Conservation (phyloP, 2,888 invertebrate species). For the Ormyrus nitidulus region DNA sequence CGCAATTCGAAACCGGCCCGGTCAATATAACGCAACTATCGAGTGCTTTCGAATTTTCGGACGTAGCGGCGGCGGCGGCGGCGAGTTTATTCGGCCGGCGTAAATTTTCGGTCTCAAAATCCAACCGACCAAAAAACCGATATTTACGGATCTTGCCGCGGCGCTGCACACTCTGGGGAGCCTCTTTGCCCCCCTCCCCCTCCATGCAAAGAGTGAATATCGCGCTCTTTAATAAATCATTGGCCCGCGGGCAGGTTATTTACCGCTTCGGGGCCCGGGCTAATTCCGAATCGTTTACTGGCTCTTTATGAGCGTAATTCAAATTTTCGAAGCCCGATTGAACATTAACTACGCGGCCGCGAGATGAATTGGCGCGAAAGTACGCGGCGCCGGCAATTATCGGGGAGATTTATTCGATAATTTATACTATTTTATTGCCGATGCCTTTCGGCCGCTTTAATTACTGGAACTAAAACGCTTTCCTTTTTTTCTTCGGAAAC, state of each 20-base stretch:
- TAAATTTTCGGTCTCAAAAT: slow-evolving; percentile 15
- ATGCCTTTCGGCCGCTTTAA: background rate
- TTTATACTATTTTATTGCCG: too few species aligned
- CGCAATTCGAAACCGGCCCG: slow-evolving; percentile 1
- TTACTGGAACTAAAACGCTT: background rate
- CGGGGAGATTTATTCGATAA: too few species aligned
- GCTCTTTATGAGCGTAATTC: slow-evolving; percentile 15
- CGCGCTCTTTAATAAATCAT: slow-evolving; percentile 30
- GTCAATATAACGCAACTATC: slow-evolving; percentile 15
- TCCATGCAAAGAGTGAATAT: background rate
- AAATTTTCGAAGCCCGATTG: slow-evolving; percentile 24
- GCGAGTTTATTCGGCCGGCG: background rate
- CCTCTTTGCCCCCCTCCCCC: too few species aligned
- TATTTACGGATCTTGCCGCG: slow-evolving; percentile 16
- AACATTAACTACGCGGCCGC: background rate
- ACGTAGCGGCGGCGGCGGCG: background rate
- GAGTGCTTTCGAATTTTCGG: slow-evolving; percentile 10
- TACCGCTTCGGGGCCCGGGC: background rate
- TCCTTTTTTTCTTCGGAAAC: too few species aligned
- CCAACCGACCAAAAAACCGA: slow-evolving; percentile 24
- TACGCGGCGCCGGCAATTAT: too few species aligned
- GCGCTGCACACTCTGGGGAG: background rate
- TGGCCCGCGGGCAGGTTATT: slow-evolving; percentile 19
- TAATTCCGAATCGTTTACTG: slow-evolving; percentile 32
- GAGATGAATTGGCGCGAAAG: background rate